These are phyloP conservation scores for Oophaga pumilio DNA, from an alignment of 2,113 vertebrate genomes.

Conservation along the genomic window DNA sequence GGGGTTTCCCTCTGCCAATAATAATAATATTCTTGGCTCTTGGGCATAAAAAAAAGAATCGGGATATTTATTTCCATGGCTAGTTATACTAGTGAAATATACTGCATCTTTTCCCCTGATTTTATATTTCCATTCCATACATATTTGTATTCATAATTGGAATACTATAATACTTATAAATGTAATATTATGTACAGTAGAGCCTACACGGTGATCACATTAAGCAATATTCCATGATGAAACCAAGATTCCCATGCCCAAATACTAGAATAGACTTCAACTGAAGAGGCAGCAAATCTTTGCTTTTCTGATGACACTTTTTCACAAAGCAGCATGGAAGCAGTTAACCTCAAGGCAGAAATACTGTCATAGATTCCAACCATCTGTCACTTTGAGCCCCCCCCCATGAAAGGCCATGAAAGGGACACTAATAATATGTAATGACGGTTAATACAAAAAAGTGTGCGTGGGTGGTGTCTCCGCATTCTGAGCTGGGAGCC, in stretches of 20 bases:
- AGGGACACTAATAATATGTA: conserved; percentile 48
- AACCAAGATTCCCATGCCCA: background rate
- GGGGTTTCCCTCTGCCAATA: background rate
- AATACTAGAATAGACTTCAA: background rate
- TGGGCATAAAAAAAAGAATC: background rate
- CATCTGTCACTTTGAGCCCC: conserved; percentile 34
- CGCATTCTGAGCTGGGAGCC: conserved; percentile 2
- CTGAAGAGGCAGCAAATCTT: background rate
- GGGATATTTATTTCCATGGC: background rate
- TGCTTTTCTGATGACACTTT: background rate
- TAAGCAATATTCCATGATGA: background rate
- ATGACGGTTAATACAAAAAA: conserved; percentile 40
- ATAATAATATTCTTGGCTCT: background rate
- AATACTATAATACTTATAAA: background rate
- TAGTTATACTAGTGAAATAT: background rate
- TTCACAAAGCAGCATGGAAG: background rate
- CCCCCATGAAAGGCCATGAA: conserved; percentile 40
- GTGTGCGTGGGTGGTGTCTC: conserved; percentile 18
- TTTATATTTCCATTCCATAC: background rate
- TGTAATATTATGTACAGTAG: background rate
- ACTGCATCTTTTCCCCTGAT: background rate
- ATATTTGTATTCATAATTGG: background rate
- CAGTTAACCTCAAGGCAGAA: conserved; percentile 34
- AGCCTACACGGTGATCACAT: background rate
- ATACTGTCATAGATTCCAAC: background rate